phyloP scores from a whole-genome alignment of 2,888 invertebrate species.

The Ernsta delagoae region DNA sequence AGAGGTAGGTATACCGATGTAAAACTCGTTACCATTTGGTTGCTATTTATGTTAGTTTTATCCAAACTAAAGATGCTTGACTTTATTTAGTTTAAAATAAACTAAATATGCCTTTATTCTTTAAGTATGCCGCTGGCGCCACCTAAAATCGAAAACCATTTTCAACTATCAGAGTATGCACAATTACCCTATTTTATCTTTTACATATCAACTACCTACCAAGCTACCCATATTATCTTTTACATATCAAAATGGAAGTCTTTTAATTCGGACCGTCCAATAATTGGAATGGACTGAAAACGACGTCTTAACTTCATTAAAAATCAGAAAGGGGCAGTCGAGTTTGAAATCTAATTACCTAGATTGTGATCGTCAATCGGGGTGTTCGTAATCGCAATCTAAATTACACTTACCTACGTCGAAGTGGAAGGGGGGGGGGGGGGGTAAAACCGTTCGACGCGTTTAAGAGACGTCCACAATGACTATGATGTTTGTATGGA shows the following conservation, averaged over 20 bases:
- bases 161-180: too few species aligned
- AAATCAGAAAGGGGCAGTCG: slow-evolving; percentile 58
- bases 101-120: too few species aligned
- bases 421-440: slow-evolving; percentile 20
- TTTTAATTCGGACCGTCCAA: slow-evolving; percentile 14
- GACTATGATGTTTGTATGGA: background rate
- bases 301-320: slow-evolving; percentile 47
- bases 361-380: slow-evolving; percentile 65
- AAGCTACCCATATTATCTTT: too few species aligned
- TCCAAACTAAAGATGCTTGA: too few species aligned
- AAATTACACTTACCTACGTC: slow-evolving; percentile 46
- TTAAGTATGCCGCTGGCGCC: too few species aligned
- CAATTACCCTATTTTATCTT: too few species aligned
- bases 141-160: too few species aligned
- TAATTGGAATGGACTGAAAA: slow-evolving; percentile 30
- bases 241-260: slow-evolving; percentile 18
- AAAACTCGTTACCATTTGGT: too few species aligned
- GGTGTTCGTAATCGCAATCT: slow-evolving; percentile 55
- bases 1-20: too few species aligned
- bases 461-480: slow-evolving; percentile 1
- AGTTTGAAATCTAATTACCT: slow-evolving; percentile 68
- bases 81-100: too few species aligned
- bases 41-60: too few species aligned
- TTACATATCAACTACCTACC: too few species aligned
- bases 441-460: background rate